Evolutionary conservation across 2,113 vertebrate genomes (phyloP), one percentile per base, ranked within the genome.

Genomic region (Ammospiza caudacuta): DNA sequence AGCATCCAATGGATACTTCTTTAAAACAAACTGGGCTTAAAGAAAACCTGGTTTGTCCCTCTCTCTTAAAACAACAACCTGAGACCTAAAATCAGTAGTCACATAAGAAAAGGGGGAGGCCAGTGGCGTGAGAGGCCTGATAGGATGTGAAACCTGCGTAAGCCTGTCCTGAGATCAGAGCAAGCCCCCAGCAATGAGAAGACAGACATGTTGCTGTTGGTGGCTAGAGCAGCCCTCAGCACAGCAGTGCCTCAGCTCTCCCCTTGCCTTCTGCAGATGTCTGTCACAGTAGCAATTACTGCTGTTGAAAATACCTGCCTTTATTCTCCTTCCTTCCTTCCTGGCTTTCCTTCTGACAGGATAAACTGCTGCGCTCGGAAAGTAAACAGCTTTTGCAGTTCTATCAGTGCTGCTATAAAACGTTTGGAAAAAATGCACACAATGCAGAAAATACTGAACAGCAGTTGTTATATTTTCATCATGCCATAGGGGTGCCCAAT

Each of bases 141-240:
- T 24, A 52, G 54, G 62, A 61, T 37, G 41, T 69, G 70, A 61
- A 21, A 55, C 5, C 29, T 1, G 0, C 23, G 44, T 33, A 64
- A 75, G 29, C 28, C 63, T 44, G 5, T 19, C 0, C 3, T 23
- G 51, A 83, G 41, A 80, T 12, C 31, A 54, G 46, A 62, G 55
- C 4, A 4, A 86, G 24, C 6, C 31, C 75, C 44, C 58, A 47
- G 70, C 41, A 27, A 22, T 4, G 31, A 73, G 59, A 54, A 37
- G 41, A 31, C 19, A 39, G 41, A 27, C 1, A 0, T 0, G 0
- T 15, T 2, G 0, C 44, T 62, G 55, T 22, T 1, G 0, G 25
- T 73, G 80, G 33, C 58, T 41, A 63, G 37, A 83, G 49, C 70
- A 66, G 76, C 41, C 54, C 63, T 69, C 8, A 3, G 51, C 63